phyloP scores from a whole-genome alignment of 2,797 vertebrate species.

The Coregonus ussuriensis region DNA sequence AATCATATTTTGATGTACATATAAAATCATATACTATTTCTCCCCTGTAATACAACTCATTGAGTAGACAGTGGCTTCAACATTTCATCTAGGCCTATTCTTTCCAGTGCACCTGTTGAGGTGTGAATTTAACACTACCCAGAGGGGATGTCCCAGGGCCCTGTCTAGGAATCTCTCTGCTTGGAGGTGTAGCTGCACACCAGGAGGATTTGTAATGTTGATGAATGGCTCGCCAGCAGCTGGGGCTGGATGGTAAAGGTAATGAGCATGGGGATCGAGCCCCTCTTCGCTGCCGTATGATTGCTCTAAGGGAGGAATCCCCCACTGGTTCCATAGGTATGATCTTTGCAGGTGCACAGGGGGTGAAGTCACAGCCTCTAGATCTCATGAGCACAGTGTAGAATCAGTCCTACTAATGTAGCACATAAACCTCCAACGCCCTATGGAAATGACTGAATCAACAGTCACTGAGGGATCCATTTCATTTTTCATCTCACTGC shows the following conservation, averaged over 20 bases:
- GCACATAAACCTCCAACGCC: conserved; percentile 29
- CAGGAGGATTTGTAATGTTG: conserved; percentile 79
- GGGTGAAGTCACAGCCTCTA: conserved; percentile 64
- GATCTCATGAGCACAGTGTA: conserved; percentile 58
- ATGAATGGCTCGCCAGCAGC: conserved; percentile 77
- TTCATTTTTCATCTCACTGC: conserved; percentile 11
- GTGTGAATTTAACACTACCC: conserved; percentile 60
- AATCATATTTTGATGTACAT: no score
- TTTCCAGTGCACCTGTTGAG: conserved; percentile 61
- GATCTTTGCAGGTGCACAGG: conserved; percentile 71
- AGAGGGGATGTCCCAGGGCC: conserved; percentile 52
- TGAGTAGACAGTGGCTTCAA: conserved; percentile 6
- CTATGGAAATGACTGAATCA: conserved; percentile 30
- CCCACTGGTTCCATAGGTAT: conserved; percentile 79
- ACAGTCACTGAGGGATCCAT: background rate
- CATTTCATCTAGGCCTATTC: background rate
- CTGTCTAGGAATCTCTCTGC: conserved; percentile 60
- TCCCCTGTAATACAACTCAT: background rate
- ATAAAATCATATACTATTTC: background rate
- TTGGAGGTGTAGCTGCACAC: conserved; percentile 70
- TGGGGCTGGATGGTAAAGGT: conserved; percentile 85
- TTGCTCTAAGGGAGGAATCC: conserved; percentile 75
- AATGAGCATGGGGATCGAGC: conserved; percentile 77
- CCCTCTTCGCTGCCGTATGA: conserved; percentile 62
- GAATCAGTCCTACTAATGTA: conserved; percentile 43